Percentiles rank a stretch among this genome's conserved stretches.
phyloP scores from a whole-genome alignment of 2,888 invertebrate species.

The Cecidostiba fungosa region DNA sequence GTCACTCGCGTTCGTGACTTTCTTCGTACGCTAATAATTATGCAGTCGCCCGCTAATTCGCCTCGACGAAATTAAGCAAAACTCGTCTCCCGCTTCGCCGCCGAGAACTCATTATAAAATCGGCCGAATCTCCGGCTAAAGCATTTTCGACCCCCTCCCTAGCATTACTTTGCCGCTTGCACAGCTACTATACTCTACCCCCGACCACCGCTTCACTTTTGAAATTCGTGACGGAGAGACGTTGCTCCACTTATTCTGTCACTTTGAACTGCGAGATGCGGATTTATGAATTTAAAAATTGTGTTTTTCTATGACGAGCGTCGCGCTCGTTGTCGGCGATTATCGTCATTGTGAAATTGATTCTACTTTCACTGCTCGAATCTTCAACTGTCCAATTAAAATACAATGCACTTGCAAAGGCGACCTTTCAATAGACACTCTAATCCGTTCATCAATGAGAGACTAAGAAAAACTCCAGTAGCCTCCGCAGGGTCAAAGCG shows the following conservation, averaged over 20 bases:
- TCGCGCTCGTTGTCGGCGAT: too few relatives aligned
- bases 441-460: too few relatives aligned
- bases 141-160: too few relatives aligned
- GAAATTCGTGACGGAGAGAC: neutral
- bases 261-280: neutral
- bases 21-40: constrained; percentile 41
- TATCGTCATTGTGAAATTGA: too few relatives aligned
- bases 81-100: constrained; percentile 17
- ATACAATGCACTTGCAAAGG: too few relatives aligned
- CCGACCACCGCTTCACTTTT: neutral
- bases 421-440: too few relatives aligned
- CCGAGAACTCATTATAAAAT: constrained; percentile 33
- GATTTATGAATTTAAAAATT: neutral
- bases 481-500: too few relatives aligned
- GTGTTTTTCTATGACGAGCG: too few relatives aligned
- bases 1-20: constrained; percentile 40
- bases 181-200: too few relatives aligned
- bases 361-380: too few relatives aligned
- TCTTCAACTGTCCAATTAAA: constrained; percentile 28
- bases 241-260: neutral
- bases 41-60: constrained; percentile 44
- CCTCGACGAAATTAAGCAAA: constrained; percentile 38
- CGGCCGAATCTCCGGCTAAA: neutral
- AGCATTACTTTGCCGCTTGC: neutral
- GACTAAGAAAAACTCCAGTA: too few relatives aligned